Percentiles rank a stretch among this genome's conserved stretches.
phyloP scores from a whole-genome alignment of 2,113 vertebrate genomes.

The Saguinus midas region DNA sequence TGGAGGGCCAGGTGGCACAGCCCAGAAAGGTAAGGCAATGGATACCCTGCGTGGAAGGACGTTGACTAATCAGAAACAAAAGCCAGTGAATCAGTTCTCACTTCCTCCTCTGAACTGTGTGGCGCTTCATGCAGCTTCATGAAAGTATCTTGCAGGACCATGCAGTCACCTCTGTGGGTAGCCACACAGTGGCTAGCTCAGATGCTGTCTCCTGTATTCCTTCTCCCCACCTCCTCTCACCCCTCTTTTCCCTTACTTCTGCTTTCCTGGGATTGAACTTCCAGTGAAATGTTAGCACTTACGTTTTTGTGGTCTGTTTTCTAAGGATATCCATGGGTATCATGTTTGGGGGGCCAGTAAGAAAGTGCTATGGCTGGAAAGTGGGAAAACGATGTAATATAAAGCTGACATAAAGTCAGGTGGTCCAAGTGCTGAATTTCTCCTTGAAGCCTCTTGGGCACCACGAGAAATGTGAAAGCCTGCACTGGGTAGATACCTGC shows the following conservation, averaged over 20 bases:
- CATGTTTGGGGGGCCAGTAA: neutral
- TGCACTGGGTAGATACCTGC: neutral
- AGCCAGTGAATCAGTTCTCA: neutral
- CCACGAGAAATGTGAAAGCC: neutral
- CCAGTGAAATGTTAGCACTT: neutral
- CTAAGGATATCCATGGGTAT: neutral
- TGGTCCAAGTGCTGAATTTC: neutral
- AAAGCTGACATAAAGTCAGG: neutral
- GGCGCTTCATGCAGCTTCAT: neutral
- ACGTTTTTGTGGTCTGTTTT: neutral
- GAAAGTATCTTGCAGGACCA: neutral
- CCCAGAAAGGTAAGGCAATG: neutral
- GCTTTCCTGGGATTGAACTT: neutral
- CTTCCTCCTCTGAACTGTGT: neutral
- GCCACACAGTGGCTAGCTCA: neutral
- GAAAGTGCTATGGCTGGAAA: neutral
- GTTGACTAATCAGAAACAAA: neutral
- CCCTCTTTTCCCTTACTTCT: neutral
- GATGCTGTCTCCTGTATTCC: neutral
- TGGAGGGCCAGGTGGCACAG: neutral
- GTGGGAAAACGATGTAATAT: neutral
- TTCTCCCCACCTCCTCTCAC: neutral
- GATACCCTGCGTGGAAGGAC: neutral
- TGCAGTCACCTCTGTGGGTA: neutral
- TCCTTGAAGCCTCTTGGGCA: neutral